phyloP scores from a whole-genome alignment of 1,140 invertebrate species.

The Drosophila bifasciata region DNA sequence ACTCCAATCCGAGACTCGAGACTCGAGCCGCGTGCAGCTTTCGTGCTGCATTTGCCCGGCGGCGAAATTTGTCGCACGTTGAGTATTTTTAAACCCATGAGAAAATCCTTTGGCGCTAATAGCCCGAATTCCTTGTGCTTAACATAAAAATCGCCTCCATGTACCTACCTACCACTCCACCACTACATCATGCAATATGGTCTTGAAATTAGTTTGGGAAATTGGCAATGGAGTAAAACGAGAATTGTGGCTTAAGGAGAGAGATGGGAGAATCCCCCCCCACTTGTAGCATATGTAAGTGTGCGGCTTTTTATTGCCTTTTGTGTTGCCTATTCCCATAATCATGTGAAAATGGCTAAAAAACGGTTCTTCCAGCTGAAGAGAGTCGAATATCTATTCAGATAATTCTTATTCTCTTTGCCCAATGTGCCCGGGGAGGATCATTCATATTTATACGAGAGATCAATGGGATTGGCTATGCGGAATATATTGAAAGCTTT shows the following conservation, averaged over 20 bases:
- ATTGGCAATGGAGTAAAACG: conserved; percentile 15
- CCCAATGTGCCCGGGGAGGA: conserved; percentile 22
- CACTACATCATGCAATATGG: conserved; percentile 71
- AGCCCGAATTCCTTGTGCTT: conserved; percentile 83
- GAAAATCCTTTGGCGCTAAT: conserved; percentile 84
- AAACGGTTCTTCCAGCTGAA: conserved; percentile 55
- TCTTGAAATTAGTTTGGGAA: conserved; percentile 63
- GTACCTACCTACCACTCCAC: no score
- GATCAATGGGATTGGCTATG: conserved; percentile 40
- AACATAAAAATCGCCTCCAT: conserved; percentile 82
- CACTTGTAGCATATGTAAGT: conserved; percentile 47
- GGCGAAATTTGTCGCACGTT: conserved; percentile 84
- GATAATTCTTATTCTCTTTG: conserved; percentile 18
- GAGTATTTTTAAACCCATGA: conserved; percentile 84
- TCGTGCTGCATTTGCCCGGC: conserved; percentile 77
- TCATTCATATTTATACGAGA: conserved; percentile 40
- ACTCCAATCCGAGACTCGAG: not conserved
- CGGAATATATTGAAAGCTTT: conserved; percentile 2
- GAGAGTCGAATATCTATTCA: conserved; percentile 33
- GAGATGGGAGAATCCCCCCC: not conserved
- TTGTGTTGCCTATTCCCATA: conserved; percentile 51
- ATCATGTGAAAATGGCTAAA: conserved; percentile 74
- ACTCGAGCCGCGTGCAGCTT: conserved; percentile 67
- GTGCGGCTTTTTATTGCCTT: conserved; percentile 54
- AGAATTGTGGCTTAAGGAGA: not conserved